These are phyloP conservation scores for Myotis myotis DNA, from an alignment of 2,797 vertebrate genomes.

Conservation along the genomic window DNA sequence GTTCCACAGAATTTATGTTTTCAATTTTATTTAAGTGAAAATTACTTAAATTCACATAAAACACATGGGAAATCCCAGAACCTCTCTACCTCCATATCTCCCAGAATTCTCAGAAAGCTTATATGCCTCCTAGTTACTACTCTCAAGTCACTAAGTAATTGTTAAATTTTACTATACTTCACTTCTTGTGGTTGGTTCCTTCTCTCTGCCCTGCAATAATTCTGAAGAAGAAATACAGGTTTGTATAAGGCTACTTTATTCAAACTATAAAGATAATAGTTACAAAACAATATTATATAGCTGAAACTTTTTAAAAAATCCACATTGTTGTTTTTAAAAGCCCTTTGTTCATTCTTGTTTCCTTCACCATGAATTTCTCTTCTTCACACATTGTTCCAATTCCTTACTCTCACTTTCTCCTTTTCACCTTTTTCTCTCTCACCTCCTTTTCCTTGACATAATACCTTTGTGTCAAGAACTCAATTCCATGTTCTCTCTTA, in stretches of 20 bases:
- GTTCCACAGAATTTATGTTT: background rate
- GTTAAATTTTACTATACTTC: background rate
- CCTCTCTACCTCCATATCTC: background rate
- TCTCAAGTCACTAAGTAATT: background rate
- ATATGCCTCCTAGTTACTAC: background rate
- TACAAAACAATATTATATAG: background rate
- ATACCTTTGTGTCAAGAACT: background rate
- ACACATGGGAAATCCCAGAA: background rate
- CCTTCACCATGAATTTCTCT: background rate
- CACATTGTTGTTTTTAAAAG: background rate
- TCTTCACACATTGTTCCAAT: background rate
- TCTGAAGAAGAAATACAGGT: background rate
- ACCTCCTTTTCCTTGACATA: background rate
- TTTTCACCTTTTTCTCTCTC: background rate
- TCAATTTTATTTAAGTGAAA: slow-evolving; percentile 13
- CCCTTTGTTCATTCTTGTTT: background rate
- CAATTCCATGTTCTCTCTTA: background rate
- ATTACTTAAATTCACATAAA: background rate
- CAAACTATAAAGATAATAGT: background rate
- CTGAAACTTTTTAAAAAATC: background rate
- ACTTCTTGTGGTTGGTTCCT: background rate
- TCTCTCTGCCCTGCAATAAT: background rate
- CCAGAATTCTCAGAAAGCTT: background rate
- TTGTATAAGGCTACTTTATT: background rate
- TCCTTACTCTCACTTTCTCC: background rate